Evolutionary conservation across 2,113 vertebrate genomes (phyloP).

Genomic region (Hippolais icterina): DNA sequence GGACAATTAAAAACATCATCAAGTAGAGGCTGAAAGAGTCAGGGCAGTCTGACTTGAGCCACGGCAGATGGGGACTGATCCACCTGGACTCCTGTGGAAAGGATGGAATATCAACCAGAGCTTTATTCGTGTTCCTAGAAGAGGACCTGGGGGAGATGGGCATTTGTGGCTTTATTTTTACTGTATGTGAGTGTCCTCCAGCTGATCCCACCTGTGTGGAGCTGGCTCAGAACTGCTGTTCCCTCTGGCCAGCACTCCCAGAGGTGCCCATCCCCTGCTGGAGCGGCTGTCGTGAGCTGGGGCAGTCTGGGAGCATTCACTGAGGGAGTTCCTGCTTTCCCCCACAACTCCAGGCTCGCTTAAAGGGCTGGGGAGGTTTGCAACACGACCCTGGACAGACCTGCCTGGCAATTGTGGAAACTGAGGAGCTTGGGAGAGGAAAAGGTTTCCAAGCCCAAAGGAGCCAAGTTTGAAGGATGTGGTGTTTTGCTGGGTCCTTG

Average conservation of each 20-base stretch:
- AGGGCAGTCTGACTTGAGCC: background rate
- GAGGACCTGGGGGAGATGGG: constrained; percentile 23
- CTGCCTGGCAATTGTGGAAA: background rate
- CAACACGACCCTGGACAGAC: background rate
- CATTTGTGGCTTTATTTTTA: constrained; percentile 8
- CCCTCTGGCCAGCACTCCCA: background rate
- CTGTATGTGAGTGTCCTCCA: background rate
- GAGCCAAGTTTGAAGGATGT: background rate
- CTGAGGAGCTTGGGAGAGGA: background rate
- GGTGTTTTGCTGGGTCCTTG: background rate
- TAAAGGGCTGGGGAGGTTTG: background rate
- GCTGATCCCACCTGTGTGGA: background rate
- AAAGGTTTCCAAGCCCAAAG: background rate
- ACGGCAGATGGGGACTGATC: background rate
- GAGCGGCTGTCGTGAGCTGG: background rate
- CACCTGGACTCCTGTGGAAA: background rate
- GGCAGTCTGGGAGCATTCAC: background rate
- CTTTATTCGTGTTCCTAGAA: constrained; percentile 36
- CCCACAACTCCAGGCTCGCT: background rate
- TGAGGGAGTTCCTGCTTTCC: background rate
- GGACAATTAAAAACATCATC: constrained; percentile 93
- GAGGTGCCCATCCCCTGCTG: constrained; percentile 35
- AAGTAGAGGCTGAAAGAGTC: constrained; percentile 64
- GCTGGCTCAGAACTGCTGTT: constrained; percentile 32
- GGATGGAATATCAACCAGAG: background rate